phyloP scores from a whole-genome alignment of 2,888 invertebrate species.

The Microdon myrmicae region DNA sequence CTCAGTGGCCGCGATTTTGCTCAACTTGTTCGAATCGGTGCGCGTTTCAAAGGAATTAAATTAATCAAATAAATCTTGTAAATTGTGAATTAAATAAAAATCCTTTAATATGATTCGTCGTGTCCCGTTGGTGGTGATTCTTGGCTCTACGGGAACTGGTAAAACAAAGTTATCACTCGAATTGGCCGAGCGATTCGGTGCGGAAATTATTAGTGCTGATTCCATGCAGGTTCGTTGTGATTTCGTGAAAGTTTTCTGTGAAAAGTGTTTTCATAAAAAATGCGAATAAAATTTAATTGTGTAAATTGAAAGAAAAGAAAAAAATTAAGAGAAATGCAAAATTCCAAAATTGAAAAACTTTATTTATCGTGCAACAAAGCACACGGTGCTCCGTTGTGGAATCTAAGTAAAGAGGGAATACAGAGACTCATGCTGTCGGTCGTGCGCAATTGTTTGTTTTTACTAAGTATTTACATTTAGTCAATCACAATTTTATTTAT shows the following conservation, averaged over 20 bases:
- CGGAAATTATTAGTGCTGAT: constrained; percentile 97
- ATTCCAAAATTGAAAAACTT: too few species aligned
- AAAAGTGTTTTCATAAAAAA: neutral
- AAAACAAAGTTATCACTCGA: constrained; percentile 96
- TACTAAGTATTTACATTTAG: too few species aligned
- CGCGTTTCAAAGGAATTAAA: neutral
- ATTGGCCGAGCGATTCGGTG: constrained; percentile 83
- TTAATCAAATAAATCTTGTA: neutral
- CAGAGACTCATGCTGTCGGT: too few species aligned
- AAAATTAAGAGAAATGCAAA: neutral
- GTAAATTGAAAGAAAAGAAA: neutral
- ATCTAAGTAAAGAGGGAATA: too few species aligned
- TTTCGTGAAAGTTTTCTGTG: neutral
- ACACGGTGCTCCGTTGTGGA: too few species aligned
- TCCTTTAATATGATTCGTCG: constrained; percentile 66
- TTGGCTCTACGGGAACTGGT: constrained; percentile 96
- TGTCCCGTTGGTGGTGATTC: constrained; percentile 84
- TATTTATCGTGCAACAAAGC: too few species aligned
- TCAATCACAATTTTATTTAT: too few species aligned
- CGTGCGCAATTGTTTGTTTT: too few species aligned
- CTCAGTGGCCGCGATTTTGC: constrained; percentile 10
- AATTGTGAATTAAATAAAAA: neutral
- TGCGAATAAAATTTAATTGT: neutral
- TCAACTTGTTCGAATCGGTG: constrained; percentile 7
- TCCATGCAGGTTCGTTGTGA: constrained; percentile 88